Percentiles rank a stretch among this genome's conserved stretches.
Conservation (phyloP, 2,113 vertebrate species). For the Oophaga pumilio region DNA sequence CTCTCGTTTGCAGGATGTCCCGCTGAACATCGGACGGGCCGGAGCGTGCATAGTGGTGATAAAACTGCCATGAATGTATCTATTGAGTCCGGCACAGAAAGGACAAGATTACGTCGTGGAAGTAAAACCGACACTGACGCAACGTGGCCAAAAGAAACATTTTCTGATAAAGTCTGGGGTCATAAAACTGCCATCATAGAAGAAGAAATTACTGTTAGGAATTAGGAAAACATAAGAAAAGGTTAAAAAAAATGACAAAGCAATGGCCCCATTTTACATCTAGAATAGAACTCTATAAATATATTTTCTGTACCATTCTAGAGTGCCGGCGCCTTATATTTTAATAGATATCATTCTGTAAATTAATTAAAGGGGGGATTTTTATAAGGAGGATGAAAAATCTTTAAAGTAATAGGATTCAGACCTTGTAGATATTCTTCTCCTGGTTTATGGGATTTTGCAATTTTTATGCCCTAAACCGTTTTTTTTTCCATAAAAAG, state of each 20-base stretch:
- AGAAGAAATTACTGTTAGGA: background rate
- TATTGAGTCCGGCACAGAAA: background rate
- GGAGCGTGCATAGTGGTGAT: constrained; percentile 91
- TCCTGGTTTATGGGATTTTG: background rate
- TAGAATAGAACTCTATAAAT: constrained; percentile 21
- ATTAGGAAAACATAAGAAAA: background rate
- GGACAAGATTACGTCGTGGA: constrained; percentile 28
- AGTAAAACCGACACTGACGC: background rate
- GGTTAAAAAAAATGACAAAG: background rate
- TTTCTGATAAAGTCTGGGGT: constrained; percentile 50
- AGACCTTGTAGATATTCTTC: background rate
- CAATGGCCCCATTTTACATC: background rate
- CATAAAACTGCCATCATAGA: constrained; percentile 26
- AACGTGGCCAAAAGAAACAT: background rate
- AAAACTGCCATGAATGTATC: constrained; percentile 80
- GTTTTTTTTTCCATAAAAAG: background rate
- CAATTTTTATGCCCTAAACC: background rate
- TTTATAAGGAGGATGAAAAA: constrained; percentile 15
- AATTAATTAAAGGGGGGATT: constrained; percentile 16
- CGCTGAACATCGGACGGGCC: constrained; percentile 93
- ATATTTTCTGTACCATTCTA: constrained; percentile 45
- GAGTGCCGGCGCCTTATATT: constrained; percentile 33
- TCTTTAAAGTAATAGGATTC: background rate
- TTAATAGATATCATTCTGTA: constrained; percentile 41
- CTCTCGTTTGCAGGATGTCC: constrained; percentile 79